Evolutionary conservation across 2,113 vertebrate species (phyloP), one percentile per base, ranked within the genome.

Genomic region (Caranx ignobilis): DNA sequence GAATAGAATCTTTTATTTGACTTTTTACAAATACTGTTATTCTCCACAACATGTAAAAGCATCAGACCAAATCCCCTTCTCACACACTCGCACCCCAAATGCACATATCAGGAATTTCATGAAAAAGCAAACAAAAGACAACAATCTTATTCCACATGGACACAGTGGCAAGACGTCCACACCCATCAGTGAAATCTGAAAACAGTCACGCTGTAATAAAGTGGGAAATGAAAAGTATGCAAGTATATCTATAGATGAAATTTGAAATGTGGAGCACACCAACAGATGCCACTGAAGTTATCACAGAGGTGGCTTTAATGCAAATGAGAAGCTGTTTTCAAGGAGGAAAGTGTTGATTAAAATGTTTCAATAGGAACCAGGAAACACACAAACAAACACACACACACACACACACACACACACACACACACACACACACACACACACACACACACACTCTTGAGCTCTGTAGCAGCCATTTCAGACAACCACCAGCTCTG

Each of bases 1-100:
- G 68, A 91, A 89, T 88, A 88, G 12, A 82, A 74, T 79, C 11
- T 61, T 94, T 87, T 89, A 83, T 88, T 90, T 59, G 61, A 5
- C 60, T 83, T 72, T 77, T 83, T 81, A 85, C 87, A 92, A 89
- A 91, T 80, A 8, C 26, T 32, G 26, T 62, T 80, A 52, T 74
- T 79, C 81, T 75, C 43, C 50, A 79, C 48, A 48, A 71, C 43
- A 83, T 62, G 62, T 63, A 85, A 79, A 78, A 79, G 55, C 35
- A 74, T 77, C 57, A 71, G 50, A 73, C 50, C 41, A 26, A 87
- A 75, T 10, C 48, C 60, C 57, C 50, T 8, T 60, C 39, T 67
- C 71, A 65, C 62, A 66, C 47, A 55, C 0, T 32, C 74, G 37
- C 16, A 69, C 9, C 31, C 57, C 69, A 41, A n/a, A 88, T 78